Percentiles rank a stretch among this genome's conserved stretches.
phyloP scores from a whole-genome alignment of 2,113 vertebrate species.

The Sclerurus mexicanus region DNA sequence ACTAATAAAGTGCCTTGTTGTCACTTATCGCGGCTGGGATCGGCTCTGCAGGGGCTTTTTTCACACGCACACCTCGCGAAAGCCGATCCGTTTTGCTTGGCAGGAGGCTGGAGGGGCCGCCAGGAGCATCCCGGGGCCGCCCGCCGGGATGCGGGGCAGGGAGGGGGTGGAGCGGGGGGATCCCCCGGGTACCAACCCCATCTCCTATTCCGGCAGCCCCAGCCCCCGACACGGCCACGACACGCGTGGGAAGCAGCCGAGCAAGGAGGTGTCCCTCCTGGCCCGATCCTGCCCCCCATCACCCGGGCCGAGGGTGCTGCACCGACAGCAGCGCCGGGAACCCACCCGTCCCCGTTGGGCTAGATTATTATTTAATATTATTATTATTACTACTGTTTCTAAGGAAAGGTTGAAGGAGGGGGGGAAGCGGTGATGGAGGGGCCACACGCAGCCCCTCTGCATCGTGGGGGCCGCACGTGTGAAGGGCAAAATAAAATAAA shows the following conservation, averaged over 20 bases:
- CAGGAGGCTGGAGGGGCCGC: neutral
- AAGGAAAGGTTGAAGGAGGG: neutral
- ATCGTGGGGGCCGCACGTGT: accelerated
- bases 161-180: neutral
- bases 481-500: slow-evolving; percentile 13
- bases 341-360: accelerated
- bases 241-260: neutral
- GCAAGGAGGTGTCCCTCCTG: neutral
- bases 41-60: neutral
- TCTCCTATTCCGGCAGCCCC: neutral
- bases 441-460: neutral
- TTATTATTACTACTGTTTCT: neutral
- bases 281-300: too few species aligned
- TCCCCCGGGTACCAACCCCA: neutral
- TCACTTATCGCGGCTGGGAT: neutral
- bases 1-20: slow-evolving; percentile 1
- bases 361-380: neutral
- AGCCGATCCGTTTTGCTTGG: neutral
- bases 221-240: neutral
- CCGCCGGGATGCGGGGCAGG: neutral
- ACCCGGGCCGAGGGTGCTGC: neutral
- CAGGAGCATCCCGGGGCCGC: neutral
- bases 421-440: neutral
- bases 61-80: neutral
- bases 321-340: neutral